phyloP scores from a whole-genome alignment of 2,888 invertebrate species.

The Clitarchus hookeri region DNA sequence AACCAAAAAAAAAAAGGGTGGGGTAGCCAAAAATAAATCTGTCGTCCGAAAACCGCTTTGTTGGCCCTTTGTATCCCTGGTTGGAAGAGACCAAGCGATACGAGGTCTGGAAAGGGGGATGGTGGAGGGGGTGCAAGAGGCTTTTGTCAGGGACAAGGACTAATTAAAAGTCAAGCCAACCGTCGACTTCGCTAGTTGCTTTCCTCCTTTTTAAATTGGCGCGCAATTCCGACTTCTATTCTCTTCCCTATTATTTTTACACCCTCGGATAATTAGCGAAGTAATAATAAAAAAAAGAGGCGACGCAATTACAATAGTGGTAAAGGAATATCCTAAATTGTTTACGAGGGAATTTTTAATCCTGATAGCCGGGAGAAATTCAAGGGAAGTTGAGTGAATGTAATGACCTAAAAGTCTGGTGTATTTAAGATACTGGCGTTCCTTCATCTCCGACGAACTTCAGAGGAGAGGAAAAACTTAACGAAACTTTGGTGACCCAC shows the following conservation, averaged over 20 bases:
- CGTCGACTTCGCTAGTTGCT: neutral
- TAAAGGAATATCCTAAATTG: neutral
- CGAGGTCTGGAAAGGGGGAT: neutral
- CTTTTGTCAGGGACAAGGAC: neutral
- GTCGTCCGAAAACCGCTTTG: constrained; percentile 10
- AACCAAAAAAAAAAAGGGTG: neutral
- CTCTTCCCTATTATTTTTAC: neutral
- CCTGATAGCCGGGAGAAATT: too few species aligned
- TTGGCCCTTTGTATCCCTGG: constrained; percentile 2
- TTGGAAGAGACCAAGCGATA: neutral
- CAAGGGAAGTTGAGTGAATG: too few species aligned
- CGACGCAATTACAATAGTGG: neutral
- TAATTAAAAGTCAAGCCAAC: constrained; percentile 2
- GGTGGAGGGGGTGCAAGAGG: neutral
- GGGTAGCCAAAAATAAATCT: neutral
- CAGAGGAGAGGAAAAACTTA: too few species aligned
- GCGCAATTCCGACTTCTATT: neutral
- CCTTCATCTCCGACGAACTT: too few species aligned
- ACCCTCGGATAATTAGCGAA: neutral
- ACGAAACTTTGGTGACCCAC: too few species aligned
- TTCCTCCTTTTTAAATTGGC: neutral
- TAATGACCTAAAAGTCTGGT: too few species aligned
- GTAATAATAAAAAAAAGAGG: neutral
- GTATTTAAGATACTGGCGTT: too few species aligned
- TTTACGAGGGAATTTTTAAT: too few species aligned